Conservation (phyloP, 2,888 invertebrate species). For the Caenorhabditis sp. region DNA sequence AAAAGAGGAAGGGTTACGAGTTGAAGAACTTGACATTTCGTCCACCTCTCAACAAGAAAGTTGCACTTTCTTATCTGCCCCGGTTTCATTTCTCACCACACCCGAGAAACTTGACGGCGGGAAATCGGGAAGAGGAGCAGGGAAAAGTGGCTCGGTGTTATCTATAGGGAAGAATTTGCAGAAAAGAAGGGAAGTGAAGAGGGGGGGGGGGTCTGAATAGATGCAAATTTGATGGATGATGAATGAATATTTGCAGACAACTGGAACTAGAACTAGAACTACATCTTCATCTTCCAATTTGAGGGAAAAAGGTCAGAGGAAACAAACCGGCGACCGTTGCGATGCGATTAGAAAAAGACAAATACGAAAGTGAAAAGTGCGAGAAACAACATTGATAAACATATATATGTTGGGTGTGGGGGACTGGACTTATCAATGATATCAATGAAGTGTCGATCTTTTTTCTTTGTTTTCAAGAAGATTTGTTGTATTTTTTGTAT, state of each 20-base stretch:
- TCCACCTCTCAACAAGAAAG: no score
- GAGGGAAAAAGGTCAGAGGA: no score
- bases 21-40: neutral
- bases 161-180: neutral
- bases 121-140: neutral
- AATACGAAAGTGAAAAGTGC: constrained; percentile 19
- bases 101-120: neutral
- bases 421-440: constrained; percentile 19
- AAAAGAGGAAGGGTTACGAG: neutral
- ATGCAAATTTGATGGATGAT: constrained; percentile 5
- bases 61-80: no score
- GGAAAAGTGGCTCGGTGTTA: neutral
- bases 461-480: no score
- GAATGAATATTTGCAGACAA: no score
- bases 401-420: neutral
- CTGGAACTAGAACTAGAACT: no score
- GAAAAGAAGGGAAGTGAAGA: neutral
- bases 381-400: constrained; percentile 35
- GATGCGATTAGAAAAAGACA: no score
- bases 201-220: neutral
- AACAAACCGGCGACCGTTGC: neutral
- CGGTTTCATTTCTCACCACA: no score
- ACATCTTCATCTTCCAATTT: no score
- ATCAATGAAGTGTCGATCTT: no score
- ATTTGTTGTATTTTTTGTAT: no score